Evolutionary conservation across 2,797 vertebrate genomes (phyloP), one percentile per base, ranked within the genome.

Genomic region (Enteromius thamalakanensis): DNA sequence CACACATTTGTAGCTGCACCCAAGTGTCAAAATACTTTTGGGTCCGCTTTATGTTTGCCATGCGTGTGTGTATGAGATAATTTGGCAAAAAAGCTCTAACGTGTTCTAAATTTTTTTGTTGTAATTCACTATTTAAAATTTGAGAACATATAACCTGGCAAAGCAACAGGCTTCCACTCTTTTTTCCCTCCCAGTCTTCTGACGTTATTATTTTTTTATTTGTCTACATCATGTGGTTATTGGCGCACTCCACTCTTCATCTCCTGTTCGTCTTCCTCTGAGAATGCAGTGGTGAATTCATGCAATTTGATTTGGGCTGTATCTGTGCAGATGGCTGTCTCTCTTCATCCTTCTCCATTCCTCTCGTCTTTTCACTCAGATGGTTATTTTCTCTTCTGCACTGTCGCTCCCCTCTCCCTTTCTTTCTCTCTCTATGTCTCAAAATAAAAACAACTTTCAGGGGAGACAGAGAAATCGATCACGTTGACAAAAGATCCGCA

Each of bases 401-500:
- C 79, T 82, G 75, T 53, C 51, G 37, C 68, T 37, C 32, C 37
- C 49, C 40, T 79, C 34, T 82, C 75, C 71, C 60, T 82, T 40
- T 83, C 79, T 82, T 76, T 82, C 81, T 64, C 79, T 79, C 71
- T 79, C 70, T 81, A 64, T 34, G n/a, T 76, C 64, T 79, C 64
- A 79, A 76, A 80, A 87, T 87, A 84, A 74, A 84, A 88, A 87
- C 86, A 88, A 81, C 86, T 86, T 87, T 85, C 84, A 84, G 76
- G 79, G 84, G 82, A 84, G 84, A 88, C 78, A 86, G 82, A 87
- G 85, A 80, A 88, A 89, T 88, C 83, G 85, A 90, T 87, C 85
- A 89, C 76, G 85, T 83, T 87, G 87, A 89, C 85, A 88, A 88
- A 86, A 85, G 62, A 84, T 81, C 75, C 60, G 58, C 74, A 84